Percentiles rank a stretch among this genome's conserved stretches.
Conservation (phyloP, 2,888 invertebrate genomes). For the Parnassius glacialis region DNA sequence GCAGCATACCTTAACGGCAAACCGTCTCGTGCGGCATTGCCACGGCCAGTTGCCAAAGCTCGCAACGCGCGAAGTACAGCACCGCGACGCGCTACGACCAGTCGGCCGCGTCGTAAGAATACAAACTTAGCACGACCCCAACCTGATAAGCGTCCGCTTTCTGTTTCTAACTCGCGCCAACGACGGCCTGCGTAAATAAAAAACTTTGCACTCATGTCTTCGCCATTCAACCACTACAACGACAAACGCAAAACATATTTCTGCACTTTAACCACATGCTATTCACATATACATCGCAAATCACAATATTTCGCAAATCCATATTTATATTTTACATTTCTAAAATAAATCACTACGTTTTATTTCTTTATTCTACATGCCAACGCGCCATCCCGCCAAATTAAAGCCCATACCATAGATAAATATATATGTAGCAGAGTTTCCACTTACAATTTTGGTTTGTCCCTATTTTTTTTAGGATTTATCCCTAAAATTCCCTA, state of each 20-base stretch:
- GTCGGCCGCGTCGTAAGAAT: slow-evolving; percentile 35
- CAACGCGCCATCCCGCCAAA: neutral
- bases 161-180: slow-evolving; percentile 47
- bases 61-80: slow-evolving; percentile 44
- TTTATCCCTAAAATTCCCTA: no score
- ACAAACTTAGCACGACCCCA: slow-evolving; percentile 43
- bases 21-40: slow-evolving; percentile 7
- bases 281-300: neutral
- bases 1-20: slow-evolving; percentile 8
- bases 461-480: no score
- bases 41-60: slow-evolving; percentile 34
- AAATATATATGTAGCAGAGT: no score
- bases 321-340: neutral
- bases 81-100: slow-evolving; percentile 33
- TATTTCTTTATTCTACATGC: no score
- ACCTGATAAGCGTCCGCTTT: slow-evolving; percentile 36
- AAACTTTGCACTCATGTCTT: slow-evolving; percentile 32
- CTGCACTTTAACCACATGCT: neutral
- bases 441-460: no score
- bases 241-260: neutral
- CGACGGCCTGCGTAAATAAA: slow-evolving; percentile 43
- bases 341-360: no score
- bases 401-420: no score
- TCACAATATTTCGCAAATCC: no score
- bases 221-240: neutral